phyloP scores from a whole-genome alignment of 2,113 vertebrate species.

The Paradisaea rubra region DNA sequence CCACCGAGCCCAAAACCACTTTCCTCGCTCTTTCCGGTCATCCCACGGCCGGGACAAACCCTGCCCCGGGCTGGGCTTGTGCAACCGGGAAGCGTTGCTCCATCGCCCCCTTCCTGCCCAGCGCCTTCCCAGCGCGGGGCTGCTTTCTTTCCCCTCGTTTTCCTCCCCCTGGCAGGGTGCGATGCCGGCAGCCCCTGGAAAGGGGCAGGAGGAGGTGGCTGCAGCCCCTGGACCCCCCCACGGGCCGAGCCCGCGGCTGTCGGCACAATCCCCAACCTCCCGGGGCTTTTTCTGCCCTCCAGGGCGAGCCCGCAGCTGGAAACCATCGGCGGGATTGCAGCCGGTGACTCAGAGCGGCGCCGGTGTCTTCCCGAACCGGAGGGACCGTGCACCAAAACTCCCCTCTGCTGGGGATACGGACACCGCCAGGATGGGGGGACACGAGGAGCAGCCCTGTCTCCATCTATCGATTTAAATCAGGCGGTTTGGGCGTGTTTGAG shows the following conservation, averaged over 20 bases:
- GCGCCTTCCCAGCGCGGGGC: fast-evolving
- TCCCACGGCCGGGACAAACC: background rate
- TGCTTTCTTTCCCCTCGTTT: background rate
- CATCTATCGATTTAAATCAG: fast-evolving
- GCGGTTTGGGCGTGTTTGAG: fast-evolving
- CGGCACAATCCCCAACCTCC: background rate
- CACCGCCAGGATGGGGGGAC: fast-evolving
- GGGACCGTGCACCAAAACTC: background rate
- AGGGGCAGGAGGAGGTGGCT: fast-evolving
- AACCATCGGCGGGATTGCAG: background rate
- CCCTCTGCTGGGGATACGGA: background rate
- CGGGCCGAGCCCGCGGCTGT: fast-evolving
- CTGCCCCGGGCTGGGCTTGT: background rate
- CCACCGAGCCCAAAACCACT: background rate
- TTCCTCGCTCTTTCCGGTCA: background rate
- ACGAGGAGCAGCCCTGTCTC: background rate
- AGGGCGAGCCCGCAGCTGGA: background rate
- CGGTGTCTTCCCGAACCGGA: too few relatives aligned
- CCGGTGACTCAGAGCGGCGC: background rate
- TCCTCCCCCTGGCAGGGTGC: background rate
- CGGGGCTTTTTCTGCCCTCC: background rate
- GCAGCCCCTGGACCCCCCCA: too few relatives aligned
- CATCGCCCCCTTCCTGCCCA: background rate
- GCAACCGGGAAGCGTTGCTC: background rate
- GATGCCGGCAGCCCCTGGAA: background rate